Conservation (phyloP, 2,113 vertebrate species). For the Dicentrarchus labrax region DNA sequence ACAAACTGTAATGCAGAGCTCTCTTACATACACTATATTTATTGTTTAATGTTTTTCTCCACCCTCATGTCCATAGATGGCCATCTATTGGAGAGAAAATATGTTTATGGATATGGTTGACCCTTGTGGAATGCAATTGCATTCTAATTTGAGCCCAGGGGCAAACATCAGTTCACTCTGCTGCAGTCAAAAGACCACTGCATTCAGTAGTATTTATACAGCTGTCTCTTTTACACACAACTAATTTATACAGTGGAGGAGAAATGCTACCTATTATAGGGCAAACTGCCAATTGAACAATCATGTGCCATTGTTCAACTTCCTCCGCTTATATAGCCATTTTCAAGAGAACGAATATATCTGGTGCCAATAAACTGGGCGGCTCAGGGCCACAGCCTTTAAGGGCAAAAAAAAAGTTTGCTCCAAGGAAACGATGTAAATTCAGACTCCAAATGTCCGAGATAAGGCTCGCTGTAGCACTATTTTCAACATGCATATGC, state of each 20-base stretch:
- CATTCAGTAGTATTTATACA: constrained; percentile 70
- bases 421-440: not conserved
- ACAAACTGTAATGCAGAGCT: not conserved
- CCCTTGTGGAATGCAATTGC: constrained; percentile 74
- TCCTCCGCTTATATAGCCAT: constrained; percentile 67
- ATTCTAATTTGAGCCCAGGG: constrained; percentile 73
- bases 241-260: constrained; percentile 42
- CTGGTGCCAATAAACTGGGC: constrained; percentile 20
- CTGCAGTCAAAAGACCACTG: constrained; percentile 53
- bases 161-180: constrained; percentile 66
- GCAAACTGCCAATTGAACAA: constrained; percentile 50
- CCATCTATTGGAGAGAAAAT: constrained; percentile 67
- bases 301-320: constrained; percentile 47
- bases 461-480: not conserved
- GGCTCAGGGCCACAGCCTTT: constrained; percentile 15
- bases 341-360: constrained; percentile 32
- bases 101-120: constrained; percentile 79
- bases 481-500: not conserved
- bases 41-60: constrained; percentile 35
- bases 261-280: constrained; percentile 57
- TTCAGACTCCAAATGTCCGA: constrained; percentile 5
- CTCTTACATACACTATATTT: constrained; percentile 16
- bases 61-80: constrained; percentile 70
- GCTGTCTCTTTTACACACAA: constrained; percentile 61
- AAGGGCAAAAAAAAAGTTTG: constrained; percentile 29